Base-by-base conservation (phyloP, 1,140 invertebrate genomes). In the Latrodectus geometricus region DNA sequence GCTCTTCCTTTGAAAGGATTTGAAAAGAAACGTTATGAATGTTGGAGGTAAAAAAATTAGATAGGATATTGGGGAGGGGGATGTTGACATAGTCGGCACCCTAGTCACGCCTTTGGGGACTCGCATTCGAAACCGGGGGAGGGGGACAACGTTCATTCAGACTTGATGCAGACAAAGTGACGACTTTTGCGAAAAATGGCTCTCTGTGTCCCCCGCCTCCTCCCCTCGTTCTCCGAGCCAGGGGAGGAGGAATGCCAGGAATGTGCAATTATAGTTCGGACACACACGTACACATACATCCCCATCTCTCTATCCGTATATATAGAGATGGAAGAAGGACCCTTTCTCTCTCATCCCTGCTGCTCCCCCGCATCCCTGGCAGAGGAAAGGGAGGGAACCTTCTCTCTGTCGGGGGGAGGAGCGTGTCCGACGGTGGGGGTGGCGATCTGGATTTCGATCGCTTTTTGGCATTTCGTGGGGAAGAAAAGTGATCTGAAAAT, bases 191-290 rank as follows among this genome's bases (percentile, higher is more conserved):
- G 81, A 83, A 83, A 83, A 83, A 83, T 83, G 72, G 81, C 72
- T 72, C 73, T 75, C 81, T 56, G 9, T 61, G 54, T 61, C 17
- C 35, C 81, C 73, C 56, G 8, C 56, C 72, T 9, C 52, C 23
- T 35, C n/a, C 69, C 48, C n/a, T 75, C 81, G 56, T 20, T 65
- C 66, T 14, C 8, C 66, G 48, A 20, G 35, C 49, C 72, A 17
- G 21, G 21, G 80, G 66, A 50, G 52, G 52, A 77, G 83, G 83
- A 86, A 86, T 86, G 54, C 54, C 23, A 61, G 83, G 83, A 86
- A 86, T 86, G 83, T 86, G 83, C 83, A 86, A 86, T 86, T 86
- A 86, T 72, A 70, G 83, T 61, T 86, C 75, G 83, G 83, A 86
- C 83, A 86, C 81, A 75, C 50, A 76, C 81, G 61, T 75, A 21